A percentile compares a stretch with the other conserved stretches of the same genome.
These are phyloP conservation scores for Micromys minutus DNA, from an alignment of 2,113 vertebrate genomes.

Conservation along the genomic window DNA sequence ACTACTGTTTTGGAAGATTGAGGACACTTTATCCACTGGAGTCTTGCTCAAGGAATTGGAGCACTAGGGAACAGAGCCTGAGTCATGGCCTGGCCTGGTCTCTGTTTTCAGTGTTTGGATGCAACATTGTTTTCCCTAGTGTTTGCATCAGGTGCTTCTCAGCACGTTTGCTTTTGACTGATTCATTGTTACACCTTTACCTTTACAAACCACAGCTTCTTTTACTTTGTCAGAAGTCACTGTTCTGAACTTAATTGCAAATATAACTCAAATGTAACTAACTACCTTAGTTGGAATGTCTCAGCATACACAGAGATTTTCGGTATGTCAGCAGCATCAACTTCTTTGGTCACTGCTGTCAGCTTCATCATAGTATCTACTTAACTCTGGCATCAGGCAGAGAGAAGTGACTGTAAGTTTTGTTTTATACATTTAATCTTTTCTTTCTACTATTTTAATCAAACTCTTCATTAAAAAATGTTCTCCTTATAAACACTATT, in stretches of 20 bases:
- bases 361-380: background rate
- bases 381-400: background rate
- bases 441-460: background rate
- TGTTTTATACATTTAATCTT: background rate
- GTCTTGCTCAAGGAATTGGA: background rate
- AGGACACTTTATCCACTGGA: background rate
- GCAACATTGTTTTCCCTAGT: background rate
- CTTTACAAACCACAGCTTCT: constrained; percentile 18
- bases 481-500: background rate
- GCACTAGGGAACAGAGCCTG: background rate
- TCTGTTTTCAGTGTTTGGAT: background rate
- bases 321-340: background rate
- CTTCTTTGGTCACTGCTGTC: background rate
- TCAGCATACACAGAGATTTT: background rate
- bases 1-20: background rate
- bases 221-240: constrained; percentile 38
- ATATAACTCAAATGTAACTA: background rate
- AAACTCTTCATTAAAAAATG: background rate
- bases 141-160: background rate
- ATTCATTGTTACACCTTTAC: background rate
- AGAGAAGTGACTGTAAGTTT: background rate
- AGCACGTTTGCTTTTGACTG: background rate
- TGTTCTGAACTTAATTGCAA: constrained; percentile 27
- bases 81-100: too few species aligned
- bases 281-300: background rate